Percentiles rank a stretch among this genome's conserved stretches.
phyloP scores from a whole-genome alignment of 1,140 invertebrate species.

The Trichonephila clavipes region DNA sequence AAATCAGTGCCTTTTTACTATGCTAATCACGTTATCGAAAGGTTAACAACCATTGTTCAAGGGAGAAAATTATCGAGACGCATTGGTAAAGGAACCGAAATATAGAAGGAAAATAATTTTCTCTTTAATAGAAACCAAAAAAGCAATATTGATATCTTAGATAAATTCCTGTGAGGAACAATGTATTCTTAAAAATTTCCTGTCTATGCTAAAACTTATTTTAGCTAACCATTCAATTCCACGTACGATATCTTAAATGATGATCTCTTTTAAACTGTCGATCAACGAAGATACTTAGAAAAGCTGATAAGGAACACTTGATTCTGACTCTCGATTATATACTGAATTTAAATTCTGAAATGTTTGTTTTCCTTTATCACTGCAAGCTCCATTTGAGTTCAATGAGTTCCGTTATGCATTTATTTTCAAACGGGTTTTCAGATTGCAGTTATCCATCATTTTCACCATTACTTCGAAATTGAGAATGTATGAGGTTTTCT shows the following conservation, averaged over 20 bases:
- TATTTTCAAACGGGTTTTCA: background rate
- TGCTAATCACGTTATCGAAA: background rate
- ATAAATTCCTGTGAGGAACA: background rate
- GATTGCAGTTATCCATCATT: background rate
- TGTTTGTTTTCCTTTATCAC: background rate
- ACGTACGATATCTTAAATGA: background rate
- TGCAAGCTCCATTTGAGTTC: background rate
- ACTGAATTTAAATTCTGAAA: background rate
- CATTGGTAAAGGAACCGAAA: background rate
- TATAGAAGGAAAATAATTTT: background rate
- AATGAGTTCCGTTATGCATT: background rate
- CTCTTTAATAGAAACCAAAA: background rate
- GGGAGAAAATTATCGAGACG: background rate
- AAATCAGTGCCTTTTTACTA: background rate
- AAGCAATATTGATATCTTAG: background rate
- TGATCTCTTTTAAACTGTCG: background rate
- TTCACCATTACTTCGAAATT: slow-evolving; percentile 4
- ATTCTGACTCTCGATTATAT: background rate
- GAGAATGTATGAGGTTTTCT: background rate
- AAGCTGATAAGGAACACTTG: background rate
- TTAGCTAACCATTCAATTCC: background rate
- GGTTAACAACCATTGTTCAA: background rate
- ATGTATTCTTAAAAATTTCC: background rate
- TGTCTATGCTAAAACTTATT: background rate
- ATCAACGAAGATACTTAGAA: background rate